Base-by-base conservation (phyloP, 1,140 invertebrate genomes). In the Brachionus manjavacas region DNA sequence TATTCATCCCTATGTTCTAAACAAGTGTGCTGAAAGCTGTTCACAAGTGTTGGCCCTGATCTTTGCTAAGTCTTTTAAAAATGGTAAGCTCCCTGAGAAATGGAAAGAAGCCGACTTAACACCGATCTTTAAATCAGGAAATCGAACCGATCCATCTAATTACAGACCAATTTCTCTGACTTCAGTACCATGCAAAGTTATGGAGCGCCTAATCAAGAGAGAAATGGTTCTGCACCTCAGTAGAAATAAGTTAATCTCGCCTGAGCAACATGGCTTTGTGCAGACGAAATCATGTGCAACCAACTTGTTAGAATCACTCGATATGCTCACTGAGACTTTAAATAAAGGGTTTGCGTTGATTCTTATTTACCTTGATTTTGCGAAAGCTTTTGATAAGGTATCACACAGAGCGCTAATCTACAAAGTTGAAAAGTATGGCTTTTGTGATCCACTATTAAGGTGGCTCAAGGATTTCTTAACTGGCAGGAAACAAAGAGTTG, bases 301-400 rank as follows among this genome's bases (percentile, higher is more conserved):
- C 11, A 68, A 68, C 64, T 16, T 68, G 31, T 12, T 16, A 28
- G 64, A 68, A 35, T 12, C 64, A 11, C n/a, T 68, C 64, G 64
- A 68, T 35, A 28, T 68, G 11, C 9, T 68, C 9, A 68, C 23
- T 16, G 31, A 35, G n/a, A 14, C 23, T 35, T 31, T 20, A 7
- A 84, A 25, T 9, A 28, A 9, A 74, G 81, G 84, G 16, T 14
- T 39, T 16, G 76, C 4, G 60, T 74, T 79, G n/a, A 79, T 85
- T 25, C n/a, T 83, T 8, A 60, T 85, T 16, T 52, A 78, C n/a
- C 55, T 86, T 16, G 85, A 86, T 49, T 86, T 85, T 55, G 23
- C 16, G 3, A 86, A 85, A 52, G 86, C 86, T 4, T 86, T 86
- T 31, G 83, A 86, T 41, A 81, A 49, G 35, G 85, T 86, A 16